These are phyloP conservation scores for Bellardia pandia DNA, from an alignment of 2,888 invertebrate species.

Conservation along the genomic window DNA sequence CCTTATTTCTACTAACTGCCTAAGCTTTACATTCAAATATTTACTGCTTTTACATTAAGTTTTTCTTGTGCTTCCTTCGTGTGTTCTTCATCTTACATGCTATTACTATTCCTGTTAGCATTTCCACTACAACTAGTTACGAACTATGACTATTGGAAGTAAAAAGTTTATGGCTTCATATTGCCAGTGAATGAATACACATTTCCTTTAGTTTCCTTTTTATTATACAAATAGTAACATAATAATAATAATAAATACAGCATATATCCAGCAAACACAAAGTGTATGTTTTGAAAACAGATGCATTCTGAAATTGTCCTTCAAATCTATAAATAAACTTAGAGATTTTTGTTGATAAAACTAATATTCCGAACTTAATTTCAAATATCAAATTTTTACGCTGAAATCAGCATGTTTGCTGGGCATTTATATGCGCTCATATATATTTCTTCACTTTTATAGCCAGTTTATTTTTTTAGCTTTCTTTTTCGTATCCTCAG, in stretches of 20 bases:
- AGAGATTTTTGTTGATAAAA: too few relatives aligned
- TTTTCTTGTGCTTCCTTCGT: constrained; percentile 1
- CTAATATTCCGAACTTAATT: too few relatives aligned
- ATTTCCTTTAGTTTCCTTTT: constrained; percentile 69
- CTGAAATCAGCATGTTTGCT: not conserved
- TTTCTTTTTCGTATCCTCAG: not conserved
- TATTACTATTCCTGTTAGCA: constrained; percentile 53
- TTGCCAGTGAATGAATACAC: constrained; percentile 61
- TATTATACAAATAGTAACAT: constrained; percentile 33
- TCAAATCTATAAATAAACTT: too few relatives aligned
- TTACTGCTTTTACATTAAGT: constrained; percentile 16
- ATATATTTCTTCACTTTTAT: not conserved
- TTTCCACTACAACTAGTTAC: constrained; percentile 27
- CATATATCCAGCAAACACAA: not conserved
- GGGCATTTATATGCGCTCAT: too few relatives aligned
- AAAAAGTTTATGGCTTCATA: constrained; percentile 61
- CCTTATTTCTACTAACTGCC: constrained; percentile 25
- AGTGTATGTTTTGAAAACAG: too few relatives aligned
- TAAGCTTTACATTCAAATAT: constrained; percentile 47
- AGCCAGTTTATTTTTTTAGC: constrained; percentile 34
- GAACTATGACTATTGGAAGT: constrained; percentile 28
- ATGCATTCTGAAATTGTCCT: too few relatives aligned
- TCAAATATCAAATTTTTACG: too few relatives aligned
- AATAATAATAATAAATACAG: not conserved
- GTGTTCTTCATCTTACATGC: not conserved